Evolutionary conservation across 92 coral and sea anemone genomes (phyloP).

Genomic region (Epizoanthus ramosus): DNA sequence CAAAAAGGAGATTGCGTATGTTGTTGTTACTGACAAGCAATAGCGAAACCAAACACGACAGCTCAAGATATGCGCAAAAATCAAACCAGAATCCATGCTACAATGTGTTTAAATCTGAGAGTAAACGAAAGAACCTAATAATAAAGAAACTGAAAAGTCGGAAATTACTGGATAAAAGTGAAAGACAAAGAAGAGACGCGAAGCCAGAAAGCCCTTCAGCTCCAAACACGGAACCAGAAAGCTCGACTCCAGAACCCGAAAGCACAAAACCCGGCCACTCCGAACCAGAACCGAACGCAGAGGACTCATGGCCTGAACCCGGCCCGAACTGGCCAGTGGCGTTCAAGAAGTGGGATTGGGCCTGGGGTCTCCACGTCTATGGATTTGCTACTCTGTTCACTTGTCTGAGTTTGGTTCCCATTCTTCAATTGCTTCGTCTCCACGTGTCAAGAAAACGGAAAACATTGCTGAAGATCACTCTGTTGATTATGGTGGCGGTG

Average conservation of each 20-base stretch:
- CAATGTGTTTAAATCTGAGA: neutral
- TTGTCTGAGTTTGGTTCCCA: constrained; percentile 58
- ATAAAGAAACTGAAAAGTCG: neutral
- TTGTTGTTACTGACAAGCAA: neutral
- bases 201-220: constrained; percentile 3
- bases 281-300: constrained; percentile 79
- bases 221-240: constrained; percentile 33
- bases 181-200: constrained; percentile 10
- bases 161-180: neutral
- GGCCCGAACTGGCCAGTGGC: constrained; percentile 93
- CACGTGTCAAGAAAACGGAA: constrained; percentile 54
- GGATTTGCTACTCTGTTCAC: constrained; percentile 73
- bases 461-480: constrained; percentile 71
- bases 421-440: constrained; percentile 67
- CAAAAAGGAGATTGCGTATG: no score
- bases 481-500: constrained; percentile 66
- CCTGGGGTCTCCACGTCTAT: constrained; percentile 93
- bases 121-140: neutral
- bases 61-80: neutral
- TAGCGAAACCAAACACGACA: neutral
- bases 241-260: constrained; percentile 42
- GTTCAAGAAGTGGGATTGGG: constrained; percentile 71
- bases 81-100: neutral
- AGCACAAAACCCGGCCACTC: constrained; percentile 41
- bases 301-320: constrained; percentile 90